Evolutionary conservation across 2,113 vertebrate genomes (phyloP).

Genomic region (Dasypus novemcinctus): DNA sequence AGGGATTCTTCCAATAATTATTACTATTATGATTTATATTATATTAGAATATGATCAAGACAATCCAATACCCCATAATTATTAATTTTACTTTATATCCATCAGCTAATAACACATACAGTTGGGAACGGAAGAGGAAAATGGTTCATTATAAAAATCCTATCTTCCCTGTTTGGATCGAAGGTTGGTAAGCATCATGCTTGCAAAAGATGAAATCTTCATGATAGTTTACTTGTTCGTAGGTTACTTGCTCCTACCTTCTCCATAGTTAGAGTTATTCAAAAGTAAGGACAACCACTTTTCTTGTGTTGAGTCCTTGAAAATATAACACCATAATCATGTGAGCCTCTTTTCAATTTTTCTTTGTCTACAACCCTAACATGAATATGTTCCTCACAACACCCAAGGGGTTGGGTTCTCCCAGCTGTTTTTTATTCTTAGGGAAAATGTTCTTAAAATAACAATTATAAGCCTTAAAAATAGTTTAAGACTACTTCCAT

Average conservation of each 20-base stretch:
- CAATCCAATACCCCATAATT: not conserved
- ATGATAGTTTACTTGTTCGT: not conserved
- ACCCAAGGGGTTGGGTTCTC: not conserved
- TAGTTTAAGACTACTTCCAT: constrained; percentile 32
- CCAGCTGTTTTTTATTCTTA: not conserved
- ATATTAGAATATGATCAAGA: not conserved
- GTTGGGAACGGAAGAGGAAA: not conserved
- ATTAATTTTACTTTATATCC: not conserved
- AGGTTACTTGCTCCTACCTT: not conserved
- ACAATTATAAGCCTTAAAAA: not conserved
- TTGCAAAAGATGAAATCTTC: not conserved
- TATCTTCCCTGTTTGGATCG: not conserved
- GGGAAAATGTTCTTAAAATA: not conserved
- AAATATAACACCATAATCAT: not conserved
- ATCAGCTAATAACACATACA: not conserved
- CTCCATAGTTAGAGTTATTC: not conserved
- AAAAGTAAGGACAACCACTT: constrained; percentile 19
- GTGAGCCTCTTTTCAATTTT: not conserved
- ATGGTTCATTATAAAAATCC: not conserved
- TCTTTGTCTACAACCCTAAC: not conserved
- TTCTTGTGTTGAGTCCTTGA: not conserved
- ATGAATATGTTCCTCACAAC: not conserved
- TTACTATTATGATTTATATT: not conserved
- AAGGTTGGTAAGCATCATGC: not conserved
- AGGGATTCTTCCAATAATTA: not conserved